A percentile compares a stretch with the other conserved stretches of the same genome.
Conservation (phyloP, 2,113 vertebrate genomes). For the Mixornis gularis region DNA sequence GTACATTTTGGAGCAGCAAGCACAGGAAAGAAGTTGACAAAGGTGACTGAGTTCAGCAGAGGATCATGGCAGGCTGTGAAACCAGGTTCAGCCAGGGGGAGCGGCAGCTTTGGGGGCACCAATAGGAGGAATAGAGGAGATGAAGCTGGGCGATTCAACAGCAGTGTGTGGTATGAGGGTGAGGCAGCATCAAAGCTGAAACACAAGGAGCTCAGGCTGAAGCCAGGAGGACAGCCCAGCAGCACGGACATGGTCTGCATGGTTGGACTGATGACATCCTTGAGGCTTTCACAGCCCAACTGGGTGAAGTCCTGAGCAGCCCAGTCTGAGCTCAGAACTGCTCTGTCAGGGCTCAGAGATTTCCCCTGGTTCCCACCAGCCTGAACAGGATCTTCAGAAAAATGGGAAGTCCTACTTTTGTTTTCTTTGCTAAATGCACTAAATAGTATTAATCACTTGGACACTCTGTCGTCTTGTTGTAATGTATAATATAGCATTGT, state of each 20-base stretch:
- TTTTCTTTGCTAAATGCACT: neutral
- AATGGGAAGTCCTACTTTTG: neutral
- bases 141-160: rapidly evolving
- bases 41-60: neutral
- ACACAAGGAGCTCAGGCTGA: neutral
- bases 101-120: neutral
- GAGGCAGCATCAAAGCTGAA: neutral
- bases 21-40: neutral
- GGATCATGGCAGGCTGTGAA: neutral
- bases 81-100: neutral
- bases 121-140: neutral
- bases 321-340: neutral
- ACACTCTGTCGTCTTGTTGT: neutral
- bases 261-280: neutral
- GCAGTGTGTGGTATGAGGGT: rapidly evolving
- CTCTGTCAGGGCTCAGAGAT: neutral
- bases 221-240: rapidly evolving
- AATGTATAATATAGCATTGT: neutral
- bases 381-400: neutral
- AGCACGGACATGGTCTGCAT: rapidly evolving
- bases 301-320: neutral
- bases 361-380: neutral
- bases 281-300: rapidly evolving
- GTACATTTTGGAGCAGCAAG: neutral
- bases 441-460: neutral